Evolutionary conservation across 2,888 invertebrate species (phyloP).

Genomic region (Zootermopsis nevadensis): DNA sequence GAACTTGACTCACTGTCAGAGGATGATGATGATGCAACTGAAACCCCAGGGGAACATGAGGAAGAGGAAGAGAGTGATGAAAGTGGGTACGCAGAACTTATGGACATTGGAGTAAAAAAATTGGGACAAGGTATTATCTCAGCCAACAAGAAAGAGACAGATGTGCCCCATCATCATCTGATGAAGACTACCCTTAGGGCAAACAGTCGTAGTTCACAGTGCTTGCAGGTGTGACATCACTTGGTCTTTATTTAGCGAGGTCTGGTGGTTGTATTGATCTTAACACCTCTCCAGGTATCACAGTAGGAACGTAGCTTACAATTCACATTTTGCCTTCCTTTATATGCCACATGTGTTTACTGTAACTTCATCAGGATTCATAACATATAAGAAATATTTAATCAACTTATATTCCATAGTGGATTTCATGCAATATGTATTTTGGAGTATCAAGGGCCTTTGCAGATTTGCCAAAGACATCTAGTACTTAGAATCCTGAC

Average conservation of each 20-base stretch:
- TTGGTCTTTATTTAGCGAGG: background rate
- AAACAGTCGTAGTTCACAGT: constrained; percentile 15
- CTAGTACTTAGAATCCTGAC: background rate
- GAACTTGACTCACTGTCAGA: constrained; percentile 57
- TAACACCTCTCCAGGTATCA: background rate
- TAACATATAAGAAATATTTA: background rate
- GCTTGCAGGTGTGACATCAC: constrained; percentile 25
- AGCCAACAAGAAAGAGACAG: background rate
- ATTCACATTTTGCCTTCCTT: constrained; percentile 31
- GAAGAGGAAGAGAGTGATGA: constrained; percentile 85
- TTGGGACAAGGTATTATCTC: background rate
- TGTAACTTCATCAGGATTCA: background rate
- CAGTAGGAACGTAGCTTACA: background rate
- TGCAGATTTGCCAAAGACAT: constrained; percentile 5
- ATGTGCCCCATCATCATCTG: constrained; percentile 17
- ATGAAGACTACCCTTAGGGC: background rate
- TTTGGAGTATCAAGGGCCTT: constrained; percentile 13
- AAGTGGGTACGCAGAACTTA: constrained; percentile 87
- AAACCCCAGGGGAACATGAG: constrained; percentile 55
- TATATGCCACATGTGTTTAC: background rate
- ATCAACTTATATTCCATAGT: background rate
- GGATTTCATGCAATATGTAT: background rate
- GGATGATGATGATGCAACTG: constrained; percentile 58
- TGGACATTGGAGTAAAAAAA: constrained; percentile 35
- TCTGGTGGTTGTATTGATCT: background rate